phyloP scores from a whole-genome alignment of 2,888 invertebrate species.

The Drosophila monieri region DNA sequence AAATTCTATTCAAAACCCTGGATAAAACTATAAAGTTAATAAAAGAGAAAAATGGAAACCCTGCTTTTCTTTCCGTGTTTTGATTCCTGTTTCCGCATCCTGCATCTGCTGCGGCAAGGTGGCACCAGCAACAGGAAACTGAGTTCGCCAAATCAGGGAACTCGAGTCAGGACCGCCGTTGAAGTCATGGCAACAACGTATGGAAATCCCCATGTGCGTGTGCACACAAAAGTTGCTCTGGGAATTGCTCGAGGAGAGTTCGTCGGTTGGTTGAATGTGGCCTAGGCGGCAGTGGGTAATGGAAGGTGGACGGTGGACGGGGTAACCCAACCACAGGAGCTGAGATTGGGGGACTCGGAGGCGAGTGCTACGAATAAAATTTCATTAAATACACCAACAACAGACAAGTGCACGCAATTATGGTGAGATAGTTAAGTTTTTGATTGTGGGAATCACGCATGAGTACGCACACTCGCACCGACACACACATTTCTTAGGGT shows the following conservation, averaged over 20 bases:
- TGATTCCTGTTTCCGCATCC: constrained; percentile 9
- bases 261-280: background rate
- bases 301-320: background rate
- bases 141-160: constrained; percentile 30
- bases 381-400: constrained; percentile 76
- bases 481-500: constrained; percentile 17
- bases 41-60: background rate
- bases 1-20: background rate
- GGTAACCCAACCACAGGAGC: constrained; percentile 3
- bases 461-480: constrained; percentile 67
- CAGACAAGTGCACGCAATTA: constrained; percentile 81
- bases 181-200: constrained; percentile 55
- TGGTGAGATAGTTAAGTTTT: constrained; percentile 81
- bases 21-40: background rate
- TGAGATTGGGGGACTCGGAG: constrained; percentile 20
- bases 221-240: constrained; percentile 70
- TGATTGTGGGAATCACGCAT: constrained; percentile 80
- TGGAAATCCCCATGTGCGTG: constrained; percentile 61
- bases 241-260: constrained; percentile 27
- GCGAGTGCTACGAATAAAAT: constrained; percentile 64
- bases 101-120: constrained; percentile 3
- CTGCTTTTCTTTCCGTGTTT: constrained; percentile 14
- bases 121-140: constrained; percentile 44
- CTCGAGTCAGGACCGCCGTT: constrained; percentile 14
- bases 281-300: background rate